Base-by-base conservation (phyloP, 2,113 vertebrate genomes). In the Pelodiscus sinensis region DNA sequence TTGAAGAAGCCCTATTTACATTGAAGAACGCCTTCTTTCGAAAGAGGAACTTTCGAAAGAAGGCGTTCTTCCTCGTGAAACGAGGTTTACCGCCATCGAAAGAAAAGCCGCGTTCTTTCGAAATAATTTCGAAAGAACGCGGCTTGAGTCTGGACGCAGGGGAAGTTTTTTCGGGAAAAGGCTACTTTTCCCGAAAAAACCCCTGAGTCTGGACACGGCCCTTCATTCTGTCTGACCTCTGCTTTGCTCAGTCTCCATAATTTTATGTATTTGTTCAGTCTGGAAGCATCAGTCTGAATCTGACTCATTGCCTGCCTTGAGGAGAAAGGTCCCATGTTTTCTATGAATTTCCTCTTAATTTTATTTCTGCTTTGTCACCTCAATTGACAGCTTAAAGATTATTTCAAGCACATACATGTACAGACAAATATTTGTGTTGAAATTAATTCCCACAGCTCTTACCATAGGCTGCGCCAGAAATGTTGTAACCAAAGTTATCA, bases 381-480 rank as follows among this genome's bases (percentile, higher is more conserved):
- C 81, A 94, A 93, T 93, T 95, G 79, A 94, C 55, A 91, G 62
- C 82, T 86, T 85, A 91, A 68, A 81, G 92, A 18, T 86, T 96
- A 83, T 96, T 96, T 95, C 93, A 94, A 90, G 94, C 60, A 85
- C 3, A 1, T 3, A 58, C 79, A 92, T 81, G 25, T 84, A 86
- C 54, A 88, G 11, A 90, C 92, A 79, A 62, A 81, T 89, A 50
- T 96, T 81, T 92, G 27, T 84, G 71, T 22, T n/a, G 56, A 77
- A 92, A 85, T 54, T 92, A 90, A 87, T 93, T 87, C 55, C 82
- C 60, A 2, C 75, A 84, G 80, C 77, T 92, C 8, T 19, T 89
- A 84, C 90, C 82, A 71, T 6, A 21, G 71, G 12, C 57, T 25
- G 82, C 71, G 88, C 52, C 15, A 94, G 75, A 93, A 91, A 91